Conservation (phyloP, 1,140 invertebrate species). For the Drosophila sturtevanti region DNA sequence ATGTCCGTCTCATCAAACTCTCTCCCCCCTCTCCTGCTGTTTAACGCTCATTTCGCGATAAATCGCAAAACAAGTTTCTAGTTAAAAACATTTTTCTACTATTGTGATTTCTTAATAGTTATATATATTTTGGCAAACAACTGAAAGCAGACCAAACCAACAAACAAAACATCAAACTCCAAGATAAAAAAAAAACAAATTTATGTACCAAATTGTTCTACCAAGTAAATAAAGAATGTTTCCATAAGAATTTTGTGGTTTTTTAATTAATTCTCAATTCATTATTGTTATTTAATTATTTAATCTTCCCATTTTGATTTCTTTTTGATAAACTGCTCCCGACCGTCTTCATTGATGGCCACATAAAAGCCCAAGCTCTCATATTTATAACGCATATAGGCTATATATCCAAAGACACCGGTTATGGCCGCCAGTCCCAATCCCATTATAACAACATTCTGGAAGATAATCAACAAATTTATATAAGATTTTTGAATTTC, state of each 20-base stretch:
- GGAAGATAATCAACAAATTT: neutral
- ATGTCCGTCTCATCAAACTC: neutral
- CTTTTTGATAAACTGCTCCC: conserved; percentile 88
- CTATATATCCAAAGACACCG: conserved; percentile 89
- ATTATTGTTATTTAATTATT: conserved; percentile 2
- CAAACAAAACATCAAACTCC: conserved; percentile 27
- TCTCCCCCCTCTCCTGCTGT: conserved; percentile 39
- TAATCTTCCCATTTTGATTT: conserved; percentile 89
- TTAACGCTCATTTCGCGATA: conserved; percentile 50
- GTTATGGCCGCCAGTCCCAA: conserved; percentile 88
- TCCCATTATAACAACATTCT: conserved; percentile 92
- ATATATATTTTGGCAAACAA: conserved; percentile 55
- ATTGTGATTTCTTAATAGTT: conserved; percentile 73
- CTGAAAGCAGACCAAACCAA: conserved; percentile 7
- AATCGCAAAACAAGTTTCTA: conserved; percentile 40
- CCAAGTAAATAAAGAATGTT: conserved; percentile 74
- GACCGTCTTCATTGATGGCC: conserved; percentile 89
- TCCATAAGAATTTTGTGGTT: conserved; percentile 34
- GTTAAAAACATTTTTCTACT: conserved; percentile 78
- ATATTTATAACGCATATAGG: conserved; percentile 91
- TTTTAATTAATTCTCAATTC: too few species aligned
- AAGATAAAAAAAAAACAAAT: conserved; percentile 50
- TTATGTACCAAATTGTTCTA: conserved; percentile 79
- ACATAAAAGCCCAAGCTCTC: conserved; percentile 90
- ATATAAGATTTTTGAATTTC: neutral